Evolutionary conservation across 2,113 vertebrate species (phyloP).

Genomic region (Macaca fascicularis): T2T-MFA8v1.1 NC_088378.1:33141501-33142000

Average conservation of each 20-base stretch:
- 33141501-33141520: not conserved
- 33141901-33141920: conserved; percentile 26
- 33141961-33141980: conserved; percentile 40
- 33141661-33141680: not conserved
- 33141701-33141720: not conserved
- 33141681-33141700: not conserved
- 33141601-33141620: not conserved
- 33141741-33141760: not conserved
- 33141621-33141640: not conserved
- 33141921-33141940: not conserved
- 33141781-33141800: not conserved
- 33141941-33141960: conserved; percentile 17
- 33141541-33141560: not conserved
- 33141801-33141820: not conserved
- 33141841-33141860: not conserved
- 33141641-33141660: not conserved
- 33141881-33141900: not conserved
- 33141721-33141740: not conserved
- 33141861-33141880: conserved; percentile 20
- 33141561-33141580: not conserved
- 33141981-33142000: conserved; percentile 45
- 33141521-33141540: not conserved
- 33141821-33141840: not conserved
- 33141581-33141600: not conserved
- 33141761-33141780: not conserved